Conservation (phyloP, 2,888 invertebrate species). For the Cosmopolites sordidus region DNA sequence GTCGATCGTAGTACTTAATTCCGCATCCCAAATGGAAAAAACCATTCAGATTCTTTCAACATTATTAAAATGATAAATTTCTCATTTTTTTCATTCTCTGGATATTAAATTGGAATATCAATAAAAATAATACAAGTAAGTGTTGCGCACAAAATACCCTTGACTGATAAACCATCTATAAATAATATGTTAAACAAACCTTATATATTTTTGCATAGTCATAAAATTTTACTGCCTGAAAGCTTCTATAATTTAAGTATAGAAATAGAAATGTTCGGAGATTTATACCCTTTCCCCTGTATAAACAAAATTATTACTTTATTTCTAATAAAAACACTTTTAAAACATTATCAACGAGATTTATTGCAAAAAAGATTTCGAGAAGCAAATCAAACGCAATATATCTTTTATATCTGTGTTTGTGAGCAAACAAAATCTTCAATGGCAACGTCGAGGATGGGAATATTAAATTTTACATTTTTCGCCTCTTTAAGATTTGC, state of each 20-base stretch:
- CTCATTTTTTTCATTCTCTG: too few relatives aligned
- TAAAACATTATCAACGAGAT: not conserved
- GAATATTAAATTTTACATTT: constrained; percentile 27
- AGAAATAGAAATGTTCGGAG: not conserved
- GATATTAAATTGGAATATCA: too few relatives aligned
- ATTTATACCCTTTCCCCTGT: not conserved
- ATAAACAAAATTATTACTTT: not conserved
- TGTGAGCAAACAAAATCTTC: not conserved
- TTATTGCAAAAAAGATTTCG: constrained; percentile 18
- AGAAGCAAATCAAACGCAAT: constrained; percentile 20
- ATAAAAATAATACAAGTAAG: too few relatives aligned
- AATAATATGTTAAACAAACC: too few relatives aligned
- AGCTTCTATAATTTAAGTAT: not conserved
- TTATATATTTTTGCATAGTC: too few relatives aligned
- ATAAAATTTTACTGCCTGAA: not conserved
- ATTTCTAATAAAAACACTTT: constrained; percentile 1
- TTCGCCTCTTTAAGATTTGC: constrained; percentile 22
- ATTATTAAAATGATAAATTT: too few relatives aligned
- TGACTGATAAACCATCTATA: too few relatives aligned
- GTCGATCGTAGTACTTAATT: too few relatives aligned
- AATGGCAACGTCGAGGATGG: not conserved
- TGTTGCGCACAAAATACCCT: too few relatives aligned
- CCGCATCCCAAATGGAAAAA: too few relatives aligned
- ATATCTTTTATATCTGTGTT: constrained; percentile 13
- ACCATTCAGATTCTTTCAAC: too few relatives aligned